phyloP scores from a whole-genome alignment of 2,888 invertebrate species.

The Ellobium chinense region DNA sequence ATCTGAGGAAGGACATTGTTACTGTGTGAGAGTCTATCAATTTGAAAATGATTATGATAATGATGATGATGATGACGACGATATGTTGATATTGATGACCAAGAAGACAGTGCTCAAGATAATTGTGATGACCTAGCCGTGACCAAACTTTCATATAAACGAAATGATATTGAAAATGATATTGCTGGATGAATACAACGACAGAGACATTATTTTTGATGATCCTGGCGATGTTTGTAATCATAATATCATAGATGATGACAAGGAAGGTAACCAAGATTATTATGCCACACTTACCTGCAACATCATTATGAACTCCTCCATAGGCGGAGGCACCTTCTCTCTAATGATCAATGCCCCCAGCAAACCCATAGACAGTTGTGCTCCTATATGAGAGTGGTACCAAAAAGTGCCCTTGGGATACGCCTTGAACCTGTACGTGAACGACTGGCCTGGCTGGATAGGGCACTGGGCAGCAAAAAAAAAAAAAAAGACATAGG shows the following conservation, averaged over 20 bases:
- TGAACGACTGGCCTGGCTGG: slow-evolving; percentile 65
- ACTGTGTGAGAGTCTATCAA: not conserved
- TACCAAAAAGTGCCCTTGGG: slow-evolving; percentile 63
- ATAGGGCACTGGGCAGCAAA: slow-evolving; percentile 69
- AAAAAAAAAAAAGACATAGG: slow-evolving; percentile 52
- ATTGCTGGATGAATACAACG: no score
- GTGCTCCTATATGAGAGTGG: slow-evolving; percentile 62
- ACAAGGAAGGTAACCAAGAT: no score
- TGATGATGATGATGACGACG: no score
- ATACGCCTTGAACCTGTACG: slow-evolving; percentile 62
- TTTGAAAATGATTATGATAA: not conserved
- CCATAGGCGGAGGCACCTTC: not conserved
- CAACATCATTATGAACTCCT: slow-evolving; percentile 55
- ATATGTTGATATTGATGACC: no score
- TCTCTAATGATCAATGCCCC: slow-evolving; percentile 69
- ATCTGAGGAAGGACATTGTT: not conserved
- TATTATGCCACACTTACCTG: no score
- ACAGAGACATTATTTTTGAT: no score
- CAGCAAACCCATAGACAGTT: slow-evolving; percentile 67
- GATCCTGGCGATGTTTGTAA: no score
- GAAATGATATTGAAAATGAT: no score
- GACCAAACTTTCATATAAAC: no score
- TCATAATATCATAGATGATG: no score
- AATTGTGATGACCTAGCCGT: no score
- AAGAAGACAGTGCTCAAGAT: no score